Conservation (phyloP, 2,797 vertebrate species). For the Schizothorax lantsangensis region DNA sequence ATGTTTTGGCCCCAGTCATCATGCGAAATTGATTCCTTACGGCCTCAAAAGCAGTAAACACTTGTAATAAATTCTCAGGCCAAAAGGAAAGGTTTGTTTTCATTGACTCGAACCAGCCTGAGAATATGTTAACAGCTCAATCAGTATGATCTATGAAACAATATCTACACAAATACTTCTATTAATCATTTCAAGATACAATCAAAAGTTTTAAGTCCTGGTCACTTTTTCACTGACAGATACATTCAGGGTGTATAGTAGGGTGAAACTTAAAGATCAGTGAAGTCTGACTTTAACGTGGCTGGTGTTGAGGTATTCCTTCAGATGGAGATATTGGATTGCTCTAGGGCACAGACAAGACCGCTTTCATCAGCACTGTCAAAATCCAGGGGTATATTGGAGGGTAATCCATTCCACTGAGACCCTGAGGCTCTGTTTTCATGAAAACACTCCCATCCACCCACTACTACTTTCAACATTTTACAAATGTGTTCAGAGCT, state of each 20-base stretch:
- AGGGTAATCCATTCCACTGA: slow-evolving; percentile 68
- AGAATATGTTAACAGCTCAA: slow-evolving; percentile 3
- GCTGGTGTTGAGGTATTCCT: slow-evolving; percentile 38
- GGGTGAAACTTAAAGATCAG: slow-evolving; percentile 18
- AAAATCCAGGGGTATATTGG: slow-evolving; percentile 62
- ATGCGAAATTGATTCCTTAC: not conserved
- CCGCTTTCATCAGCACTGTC: slow-evolving; percentile 75
- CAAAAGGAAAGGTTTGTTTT: slow-evolving; percentile 13
- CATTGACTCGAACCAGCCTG: not conserved
- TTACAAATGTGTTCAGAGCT: not conserved
- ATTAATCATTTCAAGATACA: not conserved
- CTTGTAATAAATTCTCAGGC: not conserved
- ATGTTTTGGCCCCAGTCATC: not conserved
- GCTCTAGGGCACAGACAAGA: slow-evolving; percentile 67
- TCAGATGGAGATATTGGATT: slow-evolving; percentile 65
- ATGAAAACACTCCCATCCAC: slow-evolving; percentile 55
- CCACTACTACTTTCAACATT: not conserved
- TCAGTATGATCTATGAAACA: not conserved
- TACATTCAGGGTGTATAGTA: not conserved
- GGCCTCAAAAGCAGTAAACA: not conserved
- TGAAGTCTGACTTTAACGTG: slow-evolving; percentile 33
- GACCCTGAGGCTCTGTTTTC: slow-evolving; percentile 62
- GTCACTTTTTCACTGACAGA: not conserved
- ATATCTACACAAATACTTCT: not conserved
- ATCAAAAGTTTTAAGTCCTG: not conserved